phyloP scores from a whole-genome alignment of 2,797 vertebrate species.

The Oreochromis mossambicus region DNA sequence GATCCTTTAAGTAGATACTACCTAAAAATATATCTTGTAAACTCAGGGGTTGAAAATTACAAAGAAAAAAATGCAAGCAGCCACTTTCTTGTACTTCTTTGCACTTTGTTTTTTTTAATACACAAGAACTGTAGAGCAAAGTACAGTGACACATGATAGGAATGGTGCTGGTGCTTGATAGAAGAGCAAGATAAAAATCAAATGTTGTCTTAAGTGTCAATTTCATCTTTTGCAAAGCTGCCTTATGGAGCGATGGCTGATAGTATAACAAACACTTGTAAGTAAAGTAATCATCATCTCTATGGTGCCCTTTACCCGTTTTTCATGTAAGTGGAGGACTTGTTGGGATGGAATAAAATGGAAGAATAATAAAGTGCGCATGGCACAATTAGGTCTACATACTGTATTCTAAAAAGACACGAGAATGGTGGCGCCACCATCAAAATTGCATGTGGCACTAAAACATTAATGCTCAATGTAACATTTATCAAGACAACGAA shows the following conservation, averaged over 20 bases:
- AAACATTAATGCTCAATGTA: constrained; percentile 74
- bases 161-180: not conserved
- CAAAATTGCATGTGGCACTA: constrained; percentile 68
- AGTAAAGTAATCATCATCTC: not conserved
- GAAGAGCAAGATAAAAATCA: not conserved
- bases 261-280: not conserved
- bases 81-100: not conserved
- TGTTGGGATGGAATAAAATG: not conserved
- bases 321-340: not conserved
- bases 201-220: not conserved
- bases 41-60: not conserved
- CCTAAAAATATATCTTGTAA: not conserved
- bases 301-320: not conserved
- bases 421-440: constrained; percentile 51
- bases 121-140: not conserved
- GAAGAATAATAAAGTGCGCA: not conserved
- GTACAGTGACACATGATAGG: not conserved
- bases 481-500: constrained; percentile 67
- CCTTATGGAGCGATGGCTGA: not conserved
- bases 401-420: constrained; percentile 45
- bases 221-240: not conserved
- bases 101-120: not conserved
- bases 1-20: not conserved
- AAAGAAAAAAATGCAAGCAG: not conserved
- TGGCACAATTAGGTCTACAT: constrained; percentile 52